Evolutionary conservation across 2,797 vertebrate genomes (phyloP), one percentile per base, ranked within the genome.

Genomic region (Parauchenoglanis punctatus): DNA sequence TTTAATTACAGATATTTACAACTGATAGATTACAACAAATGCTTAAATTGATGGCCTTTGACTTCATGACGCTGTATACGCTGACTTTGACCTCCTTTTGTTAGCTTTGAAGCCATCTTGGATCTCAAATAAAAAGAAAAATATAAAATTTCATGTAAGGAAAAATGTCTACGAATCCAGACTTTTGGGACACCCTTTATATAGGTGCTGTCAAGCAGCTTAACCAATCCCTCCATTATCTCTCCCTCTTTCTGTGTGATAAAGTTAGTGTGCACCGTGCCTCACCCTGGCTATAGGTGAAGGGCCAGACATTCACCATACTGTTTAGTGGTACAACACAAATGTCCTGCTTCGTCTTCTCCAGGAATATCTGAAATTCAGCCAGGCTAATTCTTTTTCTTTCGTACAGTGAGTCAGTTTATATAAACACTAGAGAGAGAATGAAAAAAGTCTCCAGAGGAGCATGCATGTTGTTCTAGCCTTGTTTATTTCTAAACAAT

Each of bases 361-460:
- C 40, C 84, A 40, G 78, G 40, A 81, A 61, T 67, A 85, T 82
- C 84, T 91, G 87, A 89, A 92, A 87, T 89, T 90, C 76, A 12
- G 87, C 83, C 83, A 73, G 87, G 61, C 67, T 84, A 83, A 92
- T 85, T 92, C 54, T 72, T 85, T 80, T 11, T 86, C 78, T 68
- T 82, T 88, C 84, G 75, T 83, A 88, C 72, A 75, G 18, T 80
- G 67, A 82, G 59, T 92, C 87, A 92, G 90, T 93, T 93, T 93
- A 89, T 86, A 86, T 89, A 89, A 93, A 93, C 90, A 85, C 88
- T 35, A 85, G 54, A 65, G 52, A 87, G 63, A 76, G 40, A 81
- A 61, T 89, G 75, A 82, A 90, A 88, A 91, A 52, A 52, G 86
- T 88, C 86, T 90, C 90, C 86, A 13, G 20, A 40, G 82, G 90